A percentile compares a stretch with the other conserved stretches of the same genome.
phyloP scores from a whole-genome alignment of 30 jellyfish, hydroid and myxozoan genomes.

The Turritopsis rubra region DNA sequence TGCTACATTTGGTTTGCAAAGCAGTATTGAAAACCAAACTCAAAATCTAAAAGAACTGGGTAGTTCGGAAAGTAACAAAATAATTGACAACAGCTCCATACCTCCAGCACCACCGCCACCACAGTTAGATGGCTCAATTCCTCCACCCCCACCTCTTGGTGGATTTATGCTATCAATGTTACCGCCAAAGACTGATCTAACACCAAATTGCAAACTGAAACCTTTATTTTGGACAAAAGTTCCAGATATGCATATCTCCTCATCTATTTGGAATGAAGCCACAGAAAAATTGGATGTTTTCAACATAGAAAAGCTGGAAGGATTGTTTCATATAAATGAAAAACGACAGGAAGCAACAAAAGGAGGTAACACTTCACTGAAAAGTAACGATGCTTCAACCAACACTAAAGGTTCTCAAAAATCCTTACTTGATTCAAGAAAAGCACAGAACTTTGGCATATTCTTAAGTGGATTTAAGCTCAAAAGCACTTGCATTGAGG shows the following conservation, averaged over 20 bases:
- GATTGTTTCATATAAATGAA: slow-evolving; percentile 41
- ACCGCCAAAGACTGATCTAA: slow-evolving; percentile 64
- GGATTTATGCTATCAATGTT: slow-evolving; percentile 27
- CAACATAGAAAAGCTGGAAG: slow-evolving; percentile 49
- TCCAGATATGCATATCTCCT: slow-evolving; percentile 56
- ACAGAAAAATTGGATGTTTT: slow-evolving; percentile 41
- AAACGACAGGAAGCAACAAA: slow-evolving; percentile 3
- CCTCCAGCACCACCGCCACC: slow-evolving; percentile 83
- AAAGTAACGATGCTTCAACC: not conserved
- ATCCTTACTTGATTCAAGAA: slow-evolving; percentile 69
- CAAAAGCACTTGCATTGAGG: slow-evolving; percentile 53
- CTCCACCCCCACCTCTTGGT: slow-evolving; percentile 80
- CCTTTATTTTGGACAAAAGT: slow-evolving; percentile 88
- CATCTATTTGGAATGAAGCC: slow-evolving; percentile 70
- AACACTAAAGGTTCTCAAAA: slow-evolving; percentile 27
- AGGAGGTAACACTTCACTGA: not conserved
- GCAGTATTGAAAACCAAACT: not conserved
- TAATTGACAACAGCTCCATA: not conserved
- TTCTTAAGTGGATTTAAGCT: slow-evolving; percentile 87
- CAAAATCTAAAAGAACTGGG: not conserved
- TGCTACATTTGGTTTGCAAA: not conserved
- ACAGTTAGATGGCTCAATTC: slow-evolving; percentile 28
- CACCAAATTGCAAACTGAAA: slow-evolving; percentile 68
- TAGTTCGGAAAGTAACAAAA: not conserved
- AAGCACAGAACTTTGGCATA: slow-evolving; percentile 93